A percentile compares a stretch with the other conserved stretches of the same genome.
Conservation (phyloP, 2,888 invertebrate species). For the Galerucella calmariensis region DNA sequence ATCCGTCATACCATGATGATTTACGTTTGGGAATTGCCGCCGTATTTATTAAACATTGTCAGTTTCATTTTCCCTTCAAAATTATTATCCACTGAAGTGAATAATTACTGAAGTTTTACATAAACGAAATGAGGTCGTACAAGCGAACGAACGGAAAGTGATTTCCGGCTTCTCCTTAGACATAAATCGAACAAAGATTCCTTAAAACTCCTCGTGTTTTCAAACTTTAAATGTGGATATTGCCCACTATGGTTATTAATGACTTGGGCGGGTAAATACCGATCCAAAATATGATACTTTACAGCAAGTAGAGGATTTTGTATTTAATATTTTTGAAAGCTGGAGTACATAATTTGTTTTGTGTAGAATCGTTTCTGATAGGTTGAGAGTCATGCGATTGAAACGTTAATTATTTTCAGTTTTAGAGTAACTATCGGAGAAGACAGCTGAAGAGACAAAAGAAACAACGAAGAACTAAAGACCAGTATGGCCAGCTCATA, state of each 20-base stretch:
- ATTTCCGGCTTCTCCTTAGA: slow-evolving; percentile 8
- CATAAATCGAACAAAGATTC: slow-evolving; percentile 10
- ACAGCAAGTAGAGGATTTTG: not conserved
- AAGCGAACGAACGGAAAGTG: slow-evolving; percentile 18
- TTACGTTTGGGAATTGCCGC: not conserved
- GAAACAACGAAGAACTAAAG: too few species aligned
- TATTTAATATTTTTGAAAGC: not conserved
- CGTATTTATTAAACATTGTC: not conserved
- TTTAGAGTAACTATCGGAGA: too few species aligned
- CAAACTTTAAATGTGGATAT: not conserved
- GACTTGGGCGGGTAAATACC: not conserved
- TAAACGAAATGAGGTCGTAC: slow-evolving; percentile 39
- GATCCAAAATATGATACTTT: not conserved
- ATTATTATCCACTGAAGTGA: slow-evolving; percentile 39
- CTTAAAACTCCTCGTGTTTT: not conserved
- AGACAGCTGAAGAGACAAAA: too few species aligned
- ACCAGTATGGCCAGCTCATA: too few species aligned
- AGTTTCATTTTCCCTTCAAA: slow-evolving; percentile 41
- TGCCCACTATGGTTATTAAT: slow-evolving; percentile 3
- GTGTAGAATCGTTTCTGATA: too few species aligned
- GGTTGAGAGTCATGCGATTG: too few species aligned
- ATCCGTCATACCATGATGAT: not conserved
- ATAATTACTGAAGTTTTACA: slow-evolving; percentile 44
- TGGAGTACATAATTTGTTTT: not conserved
- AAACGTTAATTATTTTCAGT: too few species aligned